Base-by-base conservation (phyloP, 2,888 invertebrate species). In the Rugalucina vietnamica region DNA sequence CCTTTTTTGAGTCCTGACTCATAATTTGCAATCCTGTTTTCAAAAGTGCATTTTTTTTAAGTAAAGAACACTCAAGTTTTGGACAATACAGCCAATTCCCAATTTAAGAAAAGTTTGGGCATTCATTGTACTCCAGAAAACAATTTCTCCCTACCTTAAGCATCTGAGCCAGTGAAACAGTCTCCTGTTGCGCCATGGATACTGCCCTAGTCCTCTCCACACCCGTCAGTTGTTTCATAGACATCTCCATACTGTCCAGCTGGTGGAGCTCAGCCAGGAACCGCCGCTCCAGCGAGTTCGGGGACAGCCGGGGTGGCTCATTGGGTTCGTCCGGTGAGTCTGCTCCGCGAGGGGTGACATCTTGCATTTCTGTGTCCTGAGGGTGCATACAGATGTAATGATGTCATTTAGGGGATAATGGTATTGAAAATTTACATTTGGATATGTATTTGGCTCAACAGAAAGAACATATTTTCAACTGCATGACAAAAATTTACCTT, bases 261-360 rank as follows among this genome's bases (percentile, higher is more conserved):
- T 96, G 95, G 93, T 96, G 96, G 71, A 96, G 95, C 93, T 96
- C 96, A 0, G 96, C 96, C 92, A 96, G 96, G 91, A 96, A 96
- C 91, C 96, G 96, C 90, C 96, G 95, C 92, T 96, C 96, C 74
- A 96, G 95, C 72, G 96, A 96, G 84, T 95, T 95, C 12, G 96
- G 96, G 90, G 97, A 97, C 96, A 96, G 70, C 96, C 96, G 91
- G 95, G 85, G 85, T 12, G 89, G 85, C 29, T 73, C 84, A 18
- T 76, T n/a, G 18, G 85, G 73, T 34, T 83, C 85, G 14, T 65
- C 65, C n/a, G n/a, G n/a, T 12, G 65, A 65, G 65, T 85, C 87
- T 14, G 75, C 79, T n/a, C n/a, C n/a, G 5, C 80, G 70, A n/a
- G 84, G 87, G 4, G 82, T 82, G 18, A 69, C 24, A 1, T 76